Conservation (phyloP, 2,113 vertebrate species). For the Daubentonia madagascariensis region DNA sequence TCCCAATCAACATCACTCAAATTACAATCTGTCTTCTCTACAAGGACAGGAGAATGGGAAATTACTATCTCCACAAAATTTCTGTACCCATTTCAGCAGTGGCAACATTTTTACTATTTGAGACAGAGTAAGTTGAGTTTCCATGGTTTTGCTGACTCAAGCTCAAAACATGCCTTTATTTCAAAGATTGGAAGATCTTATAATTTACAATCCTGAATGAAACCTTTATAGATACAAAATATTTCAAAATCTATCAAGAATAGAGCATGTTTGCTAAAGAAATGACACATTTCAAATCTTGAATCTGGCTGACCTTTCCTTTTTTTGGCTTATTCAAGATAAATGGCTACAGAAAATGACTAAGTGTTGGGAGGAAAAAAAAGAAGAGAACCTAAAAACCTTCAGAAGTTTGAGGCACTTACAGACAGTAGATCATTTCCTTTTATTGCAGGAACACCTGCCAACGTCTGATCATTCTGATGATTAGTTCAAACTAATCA, state of each 20-base stretch:
- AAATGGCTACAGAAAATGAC: slow-evolving; percentile 38
- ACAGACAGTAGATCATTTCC: neutral
- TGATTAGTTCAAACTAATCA: slow-evolving; percentile 50
- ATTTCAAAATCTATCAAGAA: slow-evolving; percentile 53
- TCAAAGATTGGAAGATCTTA: neutral
- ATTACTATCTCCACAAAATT: neutral
- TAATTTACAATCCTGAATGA: slow-evolving; percentile 39
- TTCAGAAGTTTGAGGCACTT: slow-evolving; percentile 10
- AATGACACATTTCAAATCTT: slow-evolving; percentile 47
- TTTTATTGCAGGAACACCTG: slow-evolving; percentile 12
- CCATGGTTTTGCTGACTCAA: slow-evolving; percentile 38
- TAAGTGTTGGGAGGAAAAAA: neutral
- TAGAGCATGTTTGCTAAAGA: slow-evolving; percentile 59
- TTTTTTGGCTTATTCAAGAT: slow-evolving; percentile 46
- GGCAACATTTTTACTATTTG: neutral
- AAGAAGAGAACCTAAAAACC: neutral
- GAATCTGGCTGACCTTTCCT: slow-evolving; percentile 67
- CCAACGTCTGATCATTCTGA: slow-evolving; percentile 34
- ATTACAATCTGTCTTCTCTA: neutral
- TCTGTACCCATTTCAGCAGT: neutral
- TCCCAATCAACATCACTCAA: neutral
- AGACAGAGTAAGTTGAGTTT: neutral
- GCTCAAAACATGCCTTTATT: neutral
- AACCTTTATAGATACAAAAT: slow-evolving; percentile 7
- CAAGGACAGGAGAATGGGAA: neutral